Percentiles rank a stretch among this genome's conserved stretches.
Conservation (phyloP, 2,888 invertebrate species). For the Amblyteles armatorius region DNA sequence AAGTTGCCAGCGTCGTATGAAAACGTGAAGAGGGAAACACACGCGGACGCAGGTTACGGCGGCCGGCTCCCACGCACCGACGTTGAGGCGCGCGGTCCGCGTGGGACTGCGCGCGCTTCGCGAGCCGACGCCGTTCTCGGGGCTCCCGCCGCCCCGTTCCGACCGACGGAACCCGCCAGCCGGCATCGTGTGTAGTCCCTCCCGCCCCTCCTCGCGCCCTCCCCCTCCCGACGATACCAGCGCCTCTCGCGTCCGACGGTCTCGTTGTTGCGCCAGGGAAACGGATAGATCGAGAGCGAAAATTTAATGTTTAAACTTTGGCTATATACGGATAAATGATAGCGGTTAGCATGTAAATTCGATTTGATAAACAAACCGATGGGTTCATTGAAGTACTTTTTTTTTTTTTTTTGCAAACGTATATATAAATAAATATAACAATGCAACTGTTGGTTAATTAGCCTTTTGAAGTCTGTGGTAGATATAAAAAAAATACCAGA, state of each 20-base stretch:
- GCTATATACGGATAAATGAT: not conserved
- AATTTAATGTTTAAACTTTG: not conserved
- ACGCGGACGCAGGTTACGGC: conserved; percentile 55
- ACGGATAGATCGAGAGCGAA: conserved; percentile 21
- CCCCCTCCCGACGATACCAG: conserved; percentile 27
- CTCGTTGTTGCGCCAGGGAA: conserved; percentile 5
- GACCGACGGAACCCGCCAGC: conserved; percentile 52
- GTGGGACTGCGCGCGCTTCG: conserved; percentile 79
- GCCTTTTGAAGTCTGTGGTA: not conserved
- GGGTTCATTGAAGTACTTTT: not conserved
- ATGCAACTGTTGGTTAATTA: not conserved
- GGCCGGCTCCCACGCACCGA: conserved; percentile 71
- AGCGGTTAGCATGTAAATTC: not conserved
- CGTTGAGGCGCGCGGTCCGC: conserved; percentile 77
- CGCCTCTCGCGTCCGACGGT: conserved; percentile 41
- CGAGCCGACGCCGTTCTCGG: conserved; percentile 71
- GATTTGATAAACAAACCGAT: not conserved
- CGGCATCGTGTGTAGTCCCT: conserved; percentile 35
- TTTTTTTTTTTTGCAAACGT: not conserved
- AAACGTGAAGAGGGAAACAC: conserved; percentile 23
- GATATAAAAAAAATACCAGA: not conserved
- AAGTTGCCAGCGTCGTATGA: not conserved
- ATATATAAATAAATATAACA: not conserved
- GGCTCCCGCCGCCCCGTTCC: conserved; percentile 61
- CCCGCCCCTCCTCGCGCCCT: conserved; percentile 20